Conservation (phyloP, 2,113 vertebrate genomes). For the Lycaon pictus region DNA sequence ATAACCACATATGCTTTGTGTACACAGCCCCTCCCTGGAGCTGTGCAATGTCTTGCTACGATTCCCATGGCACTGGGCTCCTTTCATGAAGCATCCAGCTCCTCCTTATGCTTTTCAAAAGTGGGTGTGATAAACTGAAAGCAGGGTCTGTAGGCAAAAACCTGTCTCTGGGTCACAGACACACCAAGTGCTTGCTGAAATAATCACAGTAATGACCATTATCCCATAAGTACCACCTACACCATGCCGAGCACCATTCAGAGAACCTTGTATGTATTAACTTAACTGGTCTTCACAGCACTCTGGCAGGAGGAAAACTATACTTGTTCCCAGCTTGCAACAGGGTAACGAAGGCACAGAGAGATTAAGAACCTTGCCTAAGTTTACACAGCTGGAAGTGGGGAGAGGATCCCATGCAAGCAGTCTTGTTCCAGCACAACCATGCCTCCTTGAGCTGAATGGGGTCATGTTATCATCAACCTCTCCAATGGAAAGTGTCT, state of each 20-base stretch:
- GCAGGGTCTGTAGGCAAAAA: neutral
- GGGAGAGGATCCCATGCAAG: neutral
- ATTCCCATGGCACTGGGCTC: rapidly evolving
- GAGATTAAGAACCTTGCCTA: neutral
- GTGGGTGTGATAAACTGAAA: neutral
- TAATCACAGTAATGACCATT: rapidly evolving
- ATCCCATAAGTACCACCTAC: rapidly evolving
- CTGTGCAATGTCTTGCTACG: rapidly evolving
- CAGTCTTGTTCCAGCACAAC: rapidly evolving
- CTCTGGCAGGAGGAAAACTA: rapidly evolving
- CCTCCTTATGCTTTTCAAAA: neutral
- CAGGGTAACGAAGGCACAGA: neutral
- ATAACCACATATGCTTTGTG: neutral
- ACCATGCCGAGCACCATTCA: rapidly evolving
- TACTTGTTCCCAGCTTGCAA: neutral
- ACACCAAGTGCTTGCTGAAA: too few relatives aligned
- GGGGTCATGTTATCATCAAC: too few relatives aligned
- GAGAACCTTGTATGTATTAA: rapidly evolving
- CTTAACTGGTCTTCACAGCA: neutral
- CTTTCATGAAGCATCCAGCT: rapidly evolving
- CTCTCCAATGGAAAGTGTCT: neutral
- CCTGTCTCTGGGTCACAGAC: rapidly evolving
- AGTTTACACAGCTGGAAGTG: too few relatives aligned
- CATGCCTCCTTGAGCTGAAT: neutral
- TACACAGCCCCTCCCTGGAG: rapidly evolving